Percentiles rank a stretch among this genome's conserved stretches.
Evolutionary conservation across 1,140 invertebrate genomes (phyloP).

Genomic region (Drosophila neocordata): DNA sequence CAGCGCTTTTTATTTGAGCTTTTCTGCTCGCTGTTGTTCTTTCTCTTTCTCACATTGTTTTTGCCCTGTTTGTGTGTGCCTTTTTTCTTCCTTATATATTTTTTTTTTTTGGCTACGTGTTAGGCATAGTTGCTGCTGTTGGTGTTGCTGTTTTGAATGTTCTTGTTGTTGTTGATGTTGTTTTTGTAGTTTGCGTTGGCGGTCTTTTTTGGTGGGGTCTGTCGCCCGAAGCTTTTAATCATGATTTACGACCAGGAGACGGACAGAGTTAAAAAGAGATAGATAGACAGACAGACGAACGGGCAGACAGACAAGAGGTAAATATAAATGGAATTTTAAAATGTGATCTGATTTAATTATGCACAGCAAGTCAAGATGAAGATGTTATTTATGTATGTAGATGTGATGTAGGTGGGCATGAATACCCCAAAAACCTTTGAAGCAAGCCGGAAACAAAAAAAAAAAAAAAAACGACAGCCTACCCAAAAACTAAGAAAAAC

Average conservation of each 20-base stretch:
- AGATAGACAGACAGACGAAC: constrained; percentile 49
- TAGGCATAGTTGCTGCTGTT: constrained; percentile 63
- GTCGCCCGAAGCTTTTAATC: constrained; percentile 81
- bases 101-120: constrained; percentile 51
- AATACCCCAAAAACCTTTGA: background rate
- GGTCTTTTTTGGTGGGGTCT: constrained; percentile 32
- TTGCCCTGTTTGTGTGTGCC: background rate
- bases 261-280: background rate
- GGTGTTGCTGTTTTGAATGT: background rate
- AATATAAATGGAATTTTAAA: constrained; percentile 83
- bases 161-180: background rate
- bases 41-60: constrained; percentile 7
- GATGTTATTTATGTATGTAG: constrained; percentile 42
- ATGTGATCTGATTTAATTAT: constrained; percentile 83
- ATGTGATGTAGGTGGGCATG: constrained; percentile 1
- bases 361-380: constrained; percentile 51
- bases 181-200: background rate
- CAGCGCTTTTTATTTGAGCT: constrained; percentile 70
- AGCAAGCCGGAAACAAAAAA: constrained; percentile 27
- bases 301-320: constrained; percentile 67
- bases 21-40: constrained; percentile 28
- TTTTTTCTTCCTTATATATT: constrained; percentile 4
- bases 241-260: constrained; percentile 77
- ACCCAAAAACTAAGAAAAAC: background rate
- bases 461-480: constrained; percentile 27